Conservation (phyloP, 2,797 vertebrate species). For the Sebastes minor region DNA sequence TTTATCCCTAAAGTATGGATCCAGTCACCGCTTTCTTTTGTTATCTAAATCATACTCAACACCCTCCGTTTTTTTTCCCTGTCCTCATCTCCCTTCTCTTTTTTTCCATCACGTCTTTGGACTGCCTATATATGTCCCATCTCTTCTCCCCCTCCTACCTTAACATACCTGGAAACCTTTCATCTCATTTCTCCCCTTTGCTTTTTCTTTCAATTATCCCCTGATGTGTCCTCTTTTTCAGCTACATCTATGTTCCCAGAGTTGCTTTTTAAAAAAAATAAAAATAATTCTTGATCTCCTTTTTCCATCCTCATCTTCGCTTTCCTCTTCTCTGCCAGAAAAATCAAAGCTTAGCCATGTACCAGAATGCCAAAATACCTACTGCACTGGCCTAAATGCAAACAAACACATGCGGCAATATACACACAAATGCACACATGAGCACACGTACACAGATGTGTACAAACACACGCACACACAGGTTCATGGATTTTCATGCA, state of each 20-base stretch:
- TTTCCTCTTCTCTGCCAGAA: conserved; percentile 37
- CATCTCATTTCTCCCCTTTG: neutral
- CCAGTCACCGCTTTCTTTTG: neutral
- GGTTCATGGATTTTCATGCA: conserved; percentile 18
- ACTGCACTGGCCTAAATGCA: conserved; percentile 44
- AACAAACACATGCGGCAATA: neutral
- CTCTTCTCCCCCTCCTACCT: neutral
- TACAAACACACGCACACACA: neutral
- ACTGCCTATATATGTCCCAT: neutral
- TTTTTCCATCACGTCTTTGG: neutral
- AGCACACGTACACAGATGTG: neutral
- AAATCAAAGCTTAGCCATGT: conserved; percentile 41
- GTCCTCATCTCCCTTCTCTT: neutral
- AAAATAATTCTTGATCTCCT: neutral
- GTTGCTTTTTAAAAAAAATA: neutral
- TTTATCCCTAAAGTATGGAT: neutral
- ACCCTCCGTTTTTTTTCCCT: neutral
- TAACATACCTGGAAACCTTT: conserved; percentile 11
- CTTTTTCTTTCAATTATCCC: conserved; percentile 20
- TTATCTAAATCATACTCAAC: neutral
- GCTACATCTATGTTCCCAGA: conserved; percentile 7
- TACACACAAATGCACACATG: neutral
- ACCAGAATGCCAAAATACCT: conserved; percentile 49
- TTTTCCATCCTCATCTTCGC: conserved; percentile 22
- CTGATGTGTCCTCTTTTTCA: conserved; percentile 2